Percentiles rank a stretch among this genome's conserved stretches.
These are phyloP conservation scores for Microtus pennsylvanicus DNA, from an alignment of 2,113 vertebrate genomes.

Conservation along the genomic window DNA sequence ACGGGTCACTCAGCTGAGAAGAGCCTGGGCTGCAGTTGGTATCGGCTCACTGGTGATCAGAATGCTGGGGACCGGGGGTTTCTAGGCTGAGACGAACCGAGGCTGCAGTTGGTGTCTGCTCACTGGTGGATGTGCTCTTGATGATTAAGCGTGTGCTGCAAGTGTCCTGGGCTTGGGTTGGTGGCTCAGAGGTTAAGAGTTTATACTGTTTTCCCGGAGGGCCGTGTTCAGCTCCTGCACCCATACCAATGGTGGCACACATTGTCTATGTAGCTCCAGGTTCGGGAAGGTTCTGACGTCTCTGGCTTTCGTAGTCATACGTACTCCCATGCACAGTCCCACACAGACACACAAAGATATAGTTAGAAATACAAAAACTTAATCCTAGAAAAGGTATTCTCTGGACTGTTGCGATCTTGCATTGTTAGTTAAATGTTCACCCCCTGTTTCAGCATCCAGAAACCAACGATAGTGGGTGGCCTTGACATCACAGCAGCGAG, in stretches of 20 bases:
- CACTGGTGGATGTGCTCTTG: not conserved
- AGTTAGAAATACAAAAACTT: not conserved
- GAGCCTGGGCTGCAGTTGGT: not conserved
- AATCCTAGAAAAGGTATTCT: not conserved
- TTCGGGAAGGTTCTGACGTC: not conserved
- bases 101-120: not conserved
- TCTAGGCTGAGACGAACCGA: not conserved
- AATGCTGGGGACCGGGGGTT: too few relatives aligned
- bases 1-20: not conserved
- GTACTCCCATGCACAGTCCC: too few relatives aligned
- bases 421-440: not conserved
- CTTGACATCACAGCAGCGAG: too few relatives aligned
- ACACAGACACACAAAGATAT: not conserved
- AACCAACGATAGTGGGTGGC: not conserved
- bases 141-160: not conserved
- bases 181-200: not conserved
- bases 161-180: not conserved
- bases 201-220: not conserved
- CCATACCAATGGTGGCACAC: too few relatives aligned
- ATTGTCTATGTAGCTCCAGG: not conserved
- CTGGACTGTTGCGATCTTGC: not conserved
- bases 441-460: not conserved
- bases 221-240: not conserved
- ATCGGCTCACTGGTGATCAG: not conserved
- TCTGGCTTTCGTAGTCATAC: not conserved